Evolutionary conservation across 2,888 invertebrate genomes (phyloP).

Genomic region (Lepidochrysops patricia): DNA sequence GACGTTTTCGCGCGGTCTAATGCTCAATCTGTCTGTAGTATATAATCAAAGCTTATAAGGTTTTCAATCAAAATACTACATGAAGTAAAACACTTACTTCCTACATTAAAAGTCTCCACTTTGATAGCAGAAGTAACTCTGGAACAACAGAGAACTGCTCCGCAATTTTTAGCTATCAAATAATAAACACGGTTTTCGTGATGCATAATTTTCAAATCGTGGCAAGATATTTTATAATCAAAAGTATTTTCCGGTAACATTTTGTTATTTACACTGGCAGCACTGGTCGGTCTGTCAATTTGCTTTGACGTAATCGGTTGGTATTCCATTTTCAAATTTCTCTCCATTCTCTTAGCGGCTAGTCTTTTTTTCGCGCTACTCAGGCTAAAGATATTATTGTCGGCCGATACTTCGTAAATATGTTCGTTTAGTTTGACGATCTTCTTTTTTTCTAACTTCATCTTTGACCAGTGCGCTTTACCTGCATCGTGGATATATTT

Average conservation of each 20-base stretch:
- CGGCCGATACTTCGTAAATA: constrained; percentile 29
- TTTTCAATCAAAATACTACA: background rate
- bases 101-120: constrained; percentile 39
- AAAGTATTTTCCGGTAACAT: constrained; percentile 37
- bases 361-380: constrained; percentile 50
- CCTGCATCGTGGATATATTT: constrained; percentile 39
- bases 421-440: constrained; percentile 41
- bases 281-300: constrained; percentile 44
- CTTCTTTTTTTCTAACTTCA: constrained; percentile 48
- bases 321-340: constrained; percentile 26
- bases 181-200: constrained; percentile 39
- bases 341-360: constrained; percentile 39
- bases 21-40: too few relatives aligned
- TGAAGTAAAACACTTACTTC: constrained; percentile 39
- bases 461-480: constrained; percentile 56
- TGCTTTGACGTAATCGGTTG: constrained; percentile 38
- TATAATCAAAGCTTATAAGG: background rate
- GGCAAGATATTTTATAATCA: constrained; percentile 47
- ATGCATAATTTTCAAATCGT: constrained; percentile 48
- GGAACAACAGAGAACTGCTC: constrained; percentile 52
- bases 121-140: constrained; percentile 39
- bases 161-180: constrained; percentile 53
- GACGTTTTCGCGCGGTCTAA: too few relatives aligned
- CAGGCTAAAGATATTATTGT: constrained; percentile 40
- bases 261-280: constrained; percentile 38